Percentiles rank a stretch among this genome's conserved stretches.
These are phyloP conservation scores for Ptychadena robeensis DNA, from an alignment of 2,797 vertebrate genomes.

Conservation along the genomic window DNA sequence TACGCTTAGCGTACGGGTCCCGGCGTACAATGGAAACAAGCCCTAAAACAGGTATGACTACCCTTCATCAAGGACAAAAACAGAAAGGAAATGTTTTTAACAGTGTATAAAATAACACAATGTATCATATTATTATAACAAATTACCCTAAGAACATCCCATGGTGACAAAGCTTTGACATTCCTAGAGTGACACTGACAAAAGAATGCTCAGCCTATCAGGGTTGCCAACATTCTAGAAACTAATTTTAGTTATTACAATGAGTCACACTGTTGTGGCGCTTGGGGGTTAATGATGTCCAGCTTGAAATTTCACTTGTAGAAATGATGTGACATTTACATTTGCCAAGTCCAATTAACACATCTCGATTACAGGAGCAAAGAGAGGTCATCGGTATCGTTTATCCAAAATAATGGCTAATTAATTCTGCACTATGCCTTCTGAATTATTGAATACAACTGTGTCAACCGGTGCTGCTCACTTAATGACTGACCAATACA, in stretches of 20 bases:
- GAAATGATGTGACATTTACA: constrained; percentile 17
- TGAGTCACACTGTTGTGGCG: not conserved
- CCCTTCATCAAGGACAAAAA: not conserved
- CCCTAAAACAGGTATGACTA: not conserved
- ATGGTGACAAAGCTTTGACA: not conserved
- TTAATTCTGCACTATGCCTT: not conserved
- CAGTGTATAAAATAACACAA: not conserved
- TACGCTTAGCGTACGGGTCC: no score
- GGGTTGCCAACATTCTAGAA: not conserved
- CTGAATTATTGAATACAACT: not conserved
- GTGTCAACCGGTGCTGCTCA: not conserved
- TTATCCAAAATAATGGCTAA: not conserved
- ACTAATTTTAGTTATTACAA: not conserved
- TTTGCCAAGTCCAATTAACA: constrained; percentile 30
- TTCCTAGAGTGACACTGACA: not conserved
- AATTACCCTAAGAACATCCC: no score
- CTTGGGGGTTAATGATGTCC: not conserved
- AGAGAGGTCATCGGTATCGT: not conserved
- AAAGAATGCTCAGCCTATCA: not conserved
- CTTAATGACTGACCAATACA: not conserved
- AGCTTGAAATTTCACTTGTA: not conserved
- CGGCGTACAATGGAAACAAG: no score
- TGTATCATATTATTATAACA: not conserved
- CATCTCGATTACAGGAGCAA: constrained; percentile 19
- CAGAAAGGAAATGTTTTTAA: not conserved